Evolutionary conservation across 2,888 invertebrate species (phyloP).

Genomic region (Ornithoptera alexandrae): DNA sequence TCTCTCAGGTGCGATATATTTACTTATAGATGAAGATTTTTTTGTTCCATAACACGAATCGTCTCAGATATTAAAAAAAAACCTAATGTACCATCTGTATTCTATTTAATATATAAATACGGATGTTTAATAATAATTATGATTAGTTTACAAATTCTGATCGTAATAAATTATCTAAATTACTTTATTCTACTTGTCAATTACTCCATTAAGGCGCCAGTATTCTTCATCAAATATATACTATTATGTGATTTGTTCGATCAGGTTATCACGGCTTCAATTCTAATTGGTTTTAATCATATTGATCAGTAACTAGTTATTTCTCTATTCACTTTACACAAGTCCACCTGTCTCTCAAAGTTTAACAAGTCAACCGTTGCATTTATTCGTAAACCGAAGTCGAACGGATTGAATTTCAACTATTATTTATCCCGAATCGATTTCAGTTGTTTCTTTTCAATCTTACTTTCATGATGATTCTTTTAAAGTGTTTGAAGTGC

Average conservation of each 20-base stretch:
- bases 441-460: too few relatives aligned
- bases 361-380: slow-evolving; percentile 18
- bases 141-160: too few relatives aligned
- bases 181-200: too few relatives aligned
- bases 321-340: slow-evolving; percentile 41
- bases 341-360: slow-evolving; percentile 15
- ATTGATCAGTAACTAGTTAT: slow-evolving; percentile 54
- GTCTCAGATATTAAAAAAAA: too few relatives aligned
- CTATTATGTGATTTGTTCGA: slow-evolving; percentile 51
- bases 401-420: slow-evolving; percentile 38
- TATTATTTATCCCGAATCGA: background rate
- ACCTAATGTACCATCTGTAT: too few relatives aligned
- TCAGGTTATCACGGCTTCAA: slow-evolving; percentile 46
- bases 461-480: slow-evolving; percentile 45
- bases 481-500: slow-evolving; percentile 44
- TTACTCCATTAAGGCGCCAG: slow-evolving; percentile 47
- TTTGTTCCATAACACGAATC: too few relatives aligned
- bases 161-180: too few relatives aligned
- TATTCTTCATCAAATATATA: slow-evolving; percentile 43
- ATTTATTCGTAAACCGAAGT: slow-evolving; percentile 21
- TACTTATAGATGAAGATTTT: background rate
- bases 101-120: too few relatives aligned
- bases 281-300: slow-evolving; percentile 67
- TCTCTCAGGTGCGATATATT: slow-evolving; percentile 41
- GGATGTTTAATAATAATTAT: too few relatives aligned